A percentile compares a stretch with the other conserved stretches of the same genome.
Conservation (phyloP, 2,113 vertebrate species). For the Triplophysa rosa region DNA sequence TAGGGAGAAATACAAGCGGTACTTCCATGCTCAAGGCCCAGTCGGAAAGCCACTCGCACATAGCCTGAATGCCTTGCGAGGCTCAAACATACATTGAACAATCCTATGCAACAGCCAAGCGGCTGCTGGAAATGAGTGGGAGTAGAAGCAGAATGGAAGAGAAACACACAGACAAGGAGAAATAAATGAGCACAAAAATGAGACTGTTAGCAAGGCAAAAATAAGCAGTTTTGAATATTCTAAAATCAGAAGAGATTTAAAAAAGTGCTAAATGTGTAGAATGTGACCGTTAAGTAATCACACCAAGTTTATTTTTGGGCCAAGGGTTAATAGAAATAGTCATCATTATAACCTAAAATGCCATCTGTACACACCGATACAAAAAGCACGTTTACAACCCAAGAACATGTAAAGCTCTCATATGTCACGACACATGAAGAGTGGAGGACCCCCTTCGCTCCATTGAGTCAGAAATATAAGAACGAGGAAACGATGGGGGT, state of each 20-base stretch:
- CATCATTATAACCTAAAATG: too few relatives aligned
- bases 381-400: neutral
- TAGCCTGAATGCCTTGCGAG: slow-evolving; percentile 25
- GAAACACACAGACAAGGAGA: neutral
- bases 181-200: neutral
- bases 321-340: too few relatives aligned
- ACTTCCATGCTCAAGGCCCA: slow-evolving; percentile 54
- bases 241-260: neutral
- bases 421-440: too few relatives aligned
- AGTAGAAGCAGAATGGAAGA: neutral
- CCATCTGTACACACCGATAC: neutral
- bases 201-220: neutral
- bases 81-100: slow-evolving; percentile 10
- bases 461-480: neutral
- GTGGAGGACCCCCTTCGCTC: neutral
- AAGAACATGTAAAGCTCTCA: neutral
- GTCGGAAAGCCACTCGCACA: slow-evolving; percentile 38
- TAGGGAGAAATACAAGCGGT: slow-evolving; percentile 57
- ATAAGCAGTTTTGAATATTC: neutral
- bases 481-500: neutral
- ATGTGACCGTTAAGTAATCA: too few relatives aligned
- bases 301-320: too few relatives aligned
- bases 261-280: too few relatives aligned
- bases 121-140: slow-evolving; percentile 2
- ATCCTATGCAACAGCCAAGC: neutral